Conservation (phyloP, 2,113 vertebrate species). For the Uropsilus gracilis region DNA sequence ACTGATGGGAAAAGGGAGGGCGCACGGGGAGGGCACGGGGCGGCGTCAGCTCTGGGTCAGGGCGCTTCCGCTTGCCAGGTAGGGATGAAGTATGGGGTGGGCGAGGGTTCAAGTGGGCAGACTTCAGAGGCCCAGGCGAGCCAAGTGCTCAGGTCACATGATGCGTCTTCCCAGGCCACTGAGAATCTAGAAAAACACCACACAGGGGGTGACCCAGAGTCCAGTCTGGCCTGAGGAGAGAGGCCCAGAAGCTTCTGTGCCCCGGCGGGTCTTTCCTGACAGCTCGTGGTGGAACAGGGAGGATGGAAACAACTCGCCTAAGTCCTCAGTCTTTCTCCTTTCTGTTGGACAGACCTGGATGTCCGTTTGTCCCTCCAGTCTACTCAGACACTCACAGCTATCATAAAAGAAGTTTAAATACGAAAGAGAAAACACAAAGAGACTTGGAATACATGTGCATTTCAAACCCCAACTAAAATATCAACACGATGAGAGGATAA, state of each 20-base stretch:
- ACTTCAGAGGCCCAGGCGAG: not conserved
- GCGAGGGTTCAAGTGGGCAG: not conserved
- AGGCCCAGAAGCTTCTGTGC: not conserved
- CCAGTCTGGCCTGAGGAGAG: not conserved
- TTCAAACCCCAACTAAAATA: slow-evolving; percentile 85
- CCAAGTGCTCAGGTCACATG: not conserved
- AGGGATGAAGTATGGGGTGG: too few species aligned
- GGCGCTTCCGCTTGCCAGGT: not conserved
- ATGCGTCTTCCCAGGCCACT: not conserved
- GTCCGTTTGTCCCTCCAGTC: slow-evolving; percentile 24
- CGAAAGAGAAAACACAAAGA: slow-evolving; percentile 76
- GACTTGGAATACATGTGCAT: slow-evolving; percentile 84
- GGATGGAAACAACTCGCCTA: not conserved
- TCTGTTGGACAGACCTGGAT: slow-evolving; percentile 28
- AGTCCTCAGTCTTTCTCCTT: not conserved
- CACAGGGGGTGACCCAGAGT: not conserved
- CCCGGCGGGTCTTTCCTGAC: not conserved
- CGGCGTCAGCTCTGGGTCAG: not conserved
- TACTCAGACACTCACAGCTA: slow-evolving; percentile 63
- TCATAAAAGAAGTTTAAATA: slow-evolving; percentile 67
- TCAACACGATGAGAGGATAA: slow-evolving; percentile 79
- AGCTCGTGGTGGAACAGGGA: not conserved
- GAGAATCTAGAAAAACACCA: not conserved
- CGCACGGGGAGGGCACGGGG: too few species aligned
- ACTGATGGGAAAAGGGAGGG: not conserved